phyloP scores from a whole-genome alignment of 2,888 invertebrate species.

The Cephus spinipes region DNA sequence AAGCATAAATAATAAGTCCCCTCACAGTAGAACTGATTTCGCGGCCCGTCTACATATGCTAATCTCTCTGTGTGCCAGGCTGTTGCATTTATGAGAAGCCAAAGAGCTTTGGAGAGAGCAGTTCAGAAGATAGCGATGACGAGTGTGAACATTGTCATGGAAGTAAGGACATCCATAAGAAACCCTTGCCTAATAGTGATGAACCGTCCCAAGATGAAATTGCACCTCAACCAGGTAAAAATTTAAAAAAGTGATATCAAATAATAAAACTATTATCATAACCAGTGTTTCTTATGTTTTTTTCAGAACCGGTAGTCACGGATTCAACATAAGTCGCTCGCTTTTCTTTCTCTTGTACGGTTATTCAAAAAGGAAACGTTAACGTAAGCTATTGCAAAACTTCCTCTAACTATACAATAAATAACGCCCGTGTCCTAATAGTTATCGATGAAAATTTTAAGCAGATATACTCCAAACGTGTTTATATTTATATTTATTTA shows the following conservation, averaged over 20 bases:
- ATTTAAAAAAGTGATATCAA: not conserved
- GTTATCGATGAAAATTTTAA: not conserved
- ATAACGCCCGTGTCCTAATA: not conserved
- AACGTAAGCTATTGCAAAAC: not conserved
- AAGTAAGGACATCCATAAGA: constrained; percentile 69
- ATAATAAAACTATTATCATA: not conserved
- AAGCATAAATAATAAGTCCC: no score
- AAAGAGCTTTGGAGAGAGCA: constrained; percentile 88
- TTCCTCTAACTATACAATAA: not conserved
- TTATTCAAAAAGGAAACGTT: not conserved
- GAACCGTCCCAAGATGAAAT: constrained; percentile 46
- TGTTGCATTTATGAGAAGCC: constrained; percentile 96
- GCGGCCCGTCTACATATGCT: not conserved
- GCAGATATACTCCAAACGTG: not conserved
- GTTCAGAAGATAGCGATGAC: constrained; percentile 83
- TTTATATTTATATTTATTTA: not conserved
- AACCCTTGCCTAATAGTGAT: constrained; percentile 40
- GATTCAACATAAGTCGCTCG: constrained; percentile 40
- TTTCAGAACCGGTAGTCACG: constrained; percentile 52
- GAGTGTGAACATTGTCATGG: constrained; percentile 91
- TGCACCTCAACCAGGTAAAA: constrained; percentile 47
- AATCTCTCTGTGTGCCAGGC: constrained; percentile 69
- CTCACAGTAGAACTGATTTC: not conserved
- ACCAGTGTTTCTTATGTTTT: constrained; percentile 20
- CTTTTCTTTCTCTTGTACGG: not conserved